Evolutionary conservation across 1,140 invertebrate genomes (phyloP).

Genomic region (Drosophila grimshawi): DNA sequence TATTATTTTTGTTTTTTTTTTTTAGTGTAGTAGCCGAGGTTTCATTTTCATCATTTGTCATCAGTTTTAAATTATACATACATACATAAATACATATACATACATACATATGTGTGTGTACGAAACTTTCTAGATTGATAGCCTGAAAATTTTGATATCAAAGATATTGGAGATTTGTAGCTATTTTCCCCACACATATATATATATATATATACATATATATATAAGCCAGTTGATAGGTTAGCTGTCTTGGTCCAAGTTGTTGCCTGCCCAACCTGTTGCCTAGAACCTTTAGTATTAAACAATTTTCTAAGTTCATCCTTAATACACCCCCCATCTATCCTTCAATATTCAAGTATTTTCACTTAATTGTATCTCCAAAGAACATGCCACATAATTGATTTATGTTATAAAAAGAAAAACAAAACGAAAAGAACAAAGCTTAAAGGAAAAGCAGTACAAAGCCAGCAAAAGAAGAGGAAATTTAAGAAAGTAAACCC

Average conservation of each 20-base stretch:
- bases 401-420: not conserved
- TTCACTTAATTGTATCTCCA: not conserved
- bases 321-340: not conserved
- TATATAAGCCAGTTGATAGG: conserved; percentile 12
- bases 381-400: not conserved
- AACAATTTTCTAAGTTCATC: conserved; percentile 37
- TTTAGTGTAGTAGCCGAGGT: conserved; percentile 34
- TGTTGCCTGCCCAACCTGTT: conserved; percentile 7
- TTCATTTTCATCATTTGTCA: conserved; percentile 28
- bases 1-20: conserved; percentile 26
- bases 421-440: too few relatives aligned
- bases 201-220: not conserved
- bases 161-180: conserved; percentile 7
- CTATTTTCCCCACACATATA: not conserved
- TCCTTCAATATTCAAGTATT: not conserved
- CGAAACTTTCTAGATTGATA: conserved; percentile 11
- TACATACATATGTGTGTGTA: conserved; percentile 2
- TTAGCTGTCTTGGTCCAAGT: conserved; percentile 16
- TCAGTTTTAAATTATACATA: conserved; percentile 7
- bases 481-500: not conserved
- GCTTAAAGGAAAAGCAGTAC: conserved; percentile 29
- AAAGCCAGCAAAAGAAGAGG: conserved; percentile 29
- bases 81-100: not conserved
- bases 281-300: conserved; percentile 30
- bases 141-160: not conserved